Conservation (phyloP, 2,113 vertebrate genomes). For the Macquaria australasica region DNA sequence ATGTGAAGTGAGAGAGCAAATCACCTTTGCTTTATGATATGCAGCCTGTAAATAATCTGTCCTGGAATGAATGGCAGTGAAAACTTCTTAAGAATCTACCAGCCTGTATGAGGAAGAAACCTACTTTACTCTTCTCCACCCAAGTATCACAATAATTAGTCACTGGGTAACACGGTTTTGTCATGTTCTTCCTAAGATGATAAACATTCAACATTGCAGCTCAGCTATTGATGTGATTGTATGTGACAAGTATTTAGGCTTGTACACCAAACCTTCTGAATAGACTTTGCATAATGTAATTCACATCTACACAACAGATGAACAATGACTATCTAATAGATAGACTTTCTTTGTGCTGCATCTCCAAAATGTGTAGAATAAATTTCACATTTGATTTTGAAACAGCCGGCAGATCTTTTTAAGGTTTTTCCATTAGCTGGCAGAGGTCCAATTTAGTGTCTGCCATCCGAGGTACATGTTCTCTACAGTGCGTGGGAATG, state of each 20-base stretch:
- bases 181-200: neutral
- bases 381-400: neutral
- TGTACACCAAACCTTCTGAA: neutral
- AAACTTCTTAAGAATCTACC: constrained; percentile 33
- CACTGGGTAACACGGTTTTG: neutral
- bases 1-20: constrained; percentile 19
- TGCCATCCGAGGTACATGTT: neutral
- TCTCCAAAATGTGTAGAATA: neutral
- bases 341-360: neutral
- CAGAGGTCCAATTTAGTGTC: neutral
- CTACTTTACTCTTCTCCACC: neutral
- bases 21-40: constrained; percentile 42
- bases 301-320: neutral
- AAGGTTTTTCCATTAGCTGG: constrained; percentile 18
- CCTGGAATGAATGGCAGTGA: constrained; percentile 41
- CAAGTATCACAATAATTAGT: neutral
- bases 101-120: neutral
- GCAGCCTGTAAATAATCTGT: constrained; percentile 41
- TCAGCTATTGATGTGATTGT: neutral
- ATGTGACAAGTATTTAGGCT: neutral
- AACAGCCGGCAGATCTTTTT: neutral
- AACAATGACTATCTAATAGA: neutral
- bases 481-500: constrained; percentile 39
- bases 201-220: neutral
- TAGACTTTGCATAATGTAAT: neutral